A percentile compares a stretch with the other conserved stretches of the same genome.
phyloP scores from a whole-genome alignment of 2,113 vertebrate genomes.

The Spea bombifrons region DNA sequence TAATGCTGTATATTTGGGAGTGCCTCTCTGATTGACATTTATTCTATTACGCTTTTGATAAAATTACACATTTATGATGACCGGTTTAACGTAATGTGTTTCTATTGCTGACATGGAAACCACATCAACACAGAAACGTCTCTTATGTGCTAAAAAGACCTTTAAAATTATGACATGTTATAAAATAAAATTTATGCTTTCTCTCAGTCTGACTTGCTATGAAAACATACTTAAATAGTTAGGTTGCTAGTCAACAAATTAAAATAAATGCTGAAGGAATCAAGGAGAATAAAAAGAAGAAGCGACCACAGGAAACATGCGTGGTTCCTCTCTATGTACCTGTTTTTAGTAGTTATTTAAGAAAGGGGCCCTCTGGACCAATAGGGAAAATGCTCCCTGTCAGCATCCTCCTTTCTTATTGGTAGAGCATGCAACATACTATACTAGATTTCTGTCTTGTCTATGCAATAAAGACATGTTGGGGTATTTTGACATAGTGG shows the following conservation, averaged over 20 bases:
- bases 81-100: conserved; percentile 32
- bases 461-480: too few species aligned
- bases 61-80: conserved; percentile 37
- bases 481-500: too few species aligned
- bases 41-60: conserved; percentile 34
- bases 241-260: conserved; percentile 21
- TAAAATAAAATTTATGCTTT: conserved; percentile 26
- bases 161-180: conserved; percentile 12
- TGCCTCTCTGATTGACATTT: conserved; percentile 24
- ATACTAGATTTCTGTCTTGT: too few species aligned
- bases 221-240: conserved; percentile 26
- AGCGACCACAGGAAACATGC: too few species aligned
- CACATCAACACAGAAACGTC: conserved; percentile 20
- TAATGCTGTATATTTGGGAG: conserved; percentile 10
- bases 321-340: too few species aligned
- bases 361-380: too few species aligned
- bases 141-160: conserved; percentile 10
- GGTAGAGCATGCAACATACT: too few species aligned
- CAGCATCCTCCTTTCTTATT: too few species aligned
- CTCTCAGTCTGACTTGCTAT: conserved; percentile 5
- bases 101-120: conserved; percentile 29
- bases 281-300: too few species aligned
- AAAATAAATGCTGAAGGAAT: neutral
- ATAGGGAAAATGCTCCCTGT: too few species aligned
- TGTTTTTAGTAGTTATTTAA: too few species aligned